Evolutionary conservation across 2,797 vertebrate species (phyloP).

Genomic region (Poeciliopsis infans): DNA sequence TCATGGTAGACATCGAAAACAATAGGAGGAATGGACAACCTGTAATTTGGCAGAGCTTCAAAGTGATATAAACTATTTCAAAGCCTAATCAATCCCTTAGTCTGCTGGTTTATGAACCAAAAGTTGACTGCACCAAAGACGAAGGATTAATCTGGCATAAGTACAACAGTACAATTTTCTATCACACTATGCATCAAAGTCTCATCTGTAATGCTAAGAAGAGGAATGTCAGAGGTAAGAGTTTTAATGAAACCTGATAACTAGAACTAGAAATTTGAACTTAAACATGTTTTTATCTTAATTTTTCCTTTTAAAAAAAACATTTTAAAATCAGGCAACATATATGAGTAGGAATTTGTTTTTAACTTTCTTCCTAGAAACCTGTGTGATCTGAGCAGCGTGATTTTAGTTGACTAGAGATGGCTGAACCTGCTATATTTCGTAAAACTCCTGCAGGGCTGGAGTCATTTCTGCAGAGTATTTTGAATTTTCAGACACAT

Average conservation of each 20-base stretch:
- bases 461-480: conserved; percentile 1
- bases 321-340: not conserved
- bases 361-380: not conserved
- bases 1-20: not conserved
- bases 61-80: not conserved
- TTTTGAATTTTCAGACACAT: conserved; percentile 9
- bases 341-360: not conserved
- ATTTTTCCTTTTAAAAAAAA: not conserved
- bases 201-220: not conserved
- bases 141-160: not conserved
- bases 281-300: not conserved
- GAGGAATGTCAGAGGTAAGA: too few relatives aligned
- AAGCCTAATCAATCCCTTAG: not conserved
- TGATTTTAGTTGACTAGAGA: not conserved
- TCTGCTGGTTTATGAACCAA: not conserved
- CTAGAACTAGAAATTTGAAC: not conserved
- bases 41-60: not conserved
- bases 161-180: not conserved
- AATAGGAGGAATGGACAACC: not conserved
- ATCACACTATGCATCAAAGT: not conserved
- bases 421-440: not conserved
- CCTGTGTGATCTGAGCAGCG: not conserved
- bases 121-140: not conserved
- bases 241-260: not conserved
- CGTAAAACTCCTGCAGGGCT: conserved; percentile 4